Conservation (phyloP, 2,888 invertebrate genomes). For the Lamellibrachia satsuma region DNA sequence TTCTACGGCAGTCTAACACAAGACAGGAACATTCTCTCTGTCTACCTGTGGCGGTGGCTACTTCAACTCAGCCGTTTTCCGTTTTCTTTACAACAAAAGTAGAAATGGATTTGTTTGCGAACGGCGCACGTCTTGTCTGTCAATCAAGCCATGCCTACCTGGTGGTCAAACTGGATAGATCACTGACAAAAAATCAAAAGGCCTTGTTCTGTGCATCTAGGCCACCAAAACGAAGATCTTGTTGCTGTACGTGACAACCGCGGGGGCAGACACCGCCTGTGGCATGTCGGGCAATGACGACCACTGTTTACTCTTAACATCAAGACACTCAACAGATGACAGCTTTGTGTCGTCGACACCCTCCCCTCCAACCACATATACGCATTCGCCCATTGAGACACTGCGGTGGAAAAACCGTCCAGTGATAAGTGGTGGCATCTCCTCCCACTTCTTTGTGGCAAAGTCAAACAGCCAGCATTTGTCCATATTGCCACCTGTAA, state of each 20-base stretch:
- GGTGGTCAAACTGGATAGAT: too few relatives aligned
- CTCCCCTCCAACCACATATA: conserved; percentile 38
- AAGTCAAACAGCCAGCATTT: conserved; percentile 37
- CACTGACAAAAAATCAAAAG: too few relatives aligned
- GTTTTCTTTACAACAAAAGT: too few relatives aligned
- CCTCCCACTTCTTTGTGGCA: conserved; percentile 35
- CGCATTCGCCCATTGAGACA: conserved; percentile 31
- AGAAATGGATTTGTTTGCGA: too few relatives aligned
- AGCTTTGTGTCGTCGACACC: conserved; percentile 32
- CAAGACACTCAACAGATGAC: conserved; percentile 28
- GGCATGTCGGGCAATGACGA: conserved; percentile 27
- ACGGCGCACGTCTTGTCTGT: too few relatives aligned
- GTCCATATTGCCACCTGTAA: conserved; percentile 33
- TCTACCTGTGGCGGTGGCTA: too few relatives aligned
- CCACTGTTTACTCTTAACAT: conserved; percentile 14
- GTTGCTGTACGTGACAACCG: conserved; percentile 30
- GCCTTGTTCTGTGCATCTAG: conserved; percentile 32
- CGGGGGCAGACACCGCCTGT: conserved; percentile 32
- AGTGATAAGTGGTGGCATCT: conserved; percentile 29
- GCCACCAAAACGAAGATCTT: conserved; percentile 36
- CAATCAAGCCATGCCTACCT: too few relatives aligned
- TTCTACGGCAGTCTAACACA: too few relatives aligned
- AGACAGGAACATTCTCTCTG: too few relatives aligned
- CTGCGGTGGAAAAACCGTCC: conserved; percentile 34
- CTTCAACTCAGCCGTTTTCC: too few relatives aligned